phyloP scores from a whole-genome alignment of 2,113 vertebrate species.

The Axis porcinus region DNA sequence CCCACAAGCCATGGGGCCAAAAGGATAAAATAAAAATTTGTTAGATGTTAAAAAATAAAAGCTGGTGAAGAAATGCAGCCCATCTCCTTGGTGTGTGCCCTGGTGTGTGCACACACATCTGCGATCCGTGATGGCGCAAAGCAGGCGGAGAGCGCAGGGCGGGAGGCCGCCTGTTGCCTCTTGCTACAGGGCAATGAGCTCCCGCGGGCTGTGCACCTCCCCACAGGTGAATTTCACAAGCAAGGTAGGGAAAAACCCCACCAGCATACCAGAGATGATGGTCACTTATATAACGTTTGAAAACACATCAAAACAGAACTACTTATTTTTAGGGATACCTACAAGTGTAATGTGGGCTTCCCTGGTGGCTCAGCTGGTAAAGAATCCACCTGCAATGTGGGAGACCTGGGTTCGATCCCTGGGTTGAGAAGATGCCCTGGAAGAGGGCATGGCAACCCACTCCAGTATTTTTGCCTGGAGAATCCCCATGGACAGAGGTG shows the following conservation, averaged over 20 bases:
- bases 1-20: not conserved
- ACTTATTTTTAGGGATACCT: not conserved
- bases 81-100: not conserved
- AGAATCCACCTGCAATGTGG: not conserved
- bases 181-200: not conserved
- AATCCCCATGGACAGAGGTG: not conserved
- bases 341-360: not conserved
- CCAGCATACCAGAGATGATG: not conserved
- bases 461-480: not conserved
- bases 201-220: fast-evolving
- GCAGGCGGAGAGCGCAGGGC: not conserved
- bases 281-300: not conserved
- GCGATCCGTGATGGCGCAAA: fast-evolving
- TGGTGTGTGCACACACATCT: not conserved
- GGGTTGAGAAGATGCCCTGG: not conserved
- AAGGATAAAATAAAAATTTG: not conserved
- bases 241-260: not conserved
- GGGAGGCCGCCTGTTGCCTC: not conserved
- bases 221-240: not conserved
- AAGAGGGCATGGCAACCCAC: not conserved
- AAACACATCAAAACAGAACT: not conserved
- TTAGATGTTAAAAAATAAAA: not conserved
- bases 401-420: not conserved
- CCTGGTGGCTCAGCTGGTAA: not conserved
- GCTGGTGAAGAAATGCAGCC: not conserved